A percentile compares a stretch with the other conserved stretches of the same genome.
Evolutionary conservation across 1,140 invertebrate genomes (phyloP).

Genomic region (Antheraea mylitta): DNA sequence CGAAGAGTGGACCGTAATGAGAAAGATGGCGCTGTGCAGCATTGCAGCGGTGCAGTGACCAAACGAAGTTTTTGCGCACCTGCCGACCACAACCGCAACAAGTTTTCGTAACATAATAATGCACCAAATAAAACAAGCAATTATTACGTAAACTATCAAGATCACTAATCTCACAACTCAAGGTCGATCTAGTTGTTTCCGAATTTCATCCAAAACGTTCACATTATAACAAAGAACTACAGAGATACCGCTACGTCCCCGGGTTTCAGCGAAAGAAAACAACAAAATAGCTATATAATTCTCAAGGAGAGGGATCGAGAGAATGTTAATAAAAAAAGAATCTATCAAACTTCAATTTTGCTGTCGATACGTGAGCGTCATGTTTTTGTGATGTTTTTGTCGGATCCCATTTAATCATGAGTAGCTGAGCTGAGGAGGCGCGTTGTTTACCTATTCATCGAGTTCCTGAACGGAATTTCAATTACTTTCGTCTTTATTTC

Average conservation of each 20-base stretch:
- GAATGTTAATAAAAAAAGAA: conserved; percentile 3
- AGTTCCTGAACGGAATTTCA: neutral
- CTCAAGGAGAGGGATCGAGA: neutral
- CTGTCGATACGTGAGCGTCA: neutral
- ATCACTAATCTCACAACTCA: conserved; percentile 26
- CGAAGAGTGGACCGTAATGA: too few relatives aligned
- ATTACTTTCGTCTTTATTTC: neutral
- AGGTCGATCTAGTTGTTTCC: conserved; percentile 26
- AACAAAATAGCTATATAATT: conserved; percentile 1
- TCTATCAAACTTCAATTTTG: conserved; percentile 12
- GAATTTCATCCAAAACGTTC: conserved; percentile 18
- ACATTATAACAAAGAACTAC: neutral
- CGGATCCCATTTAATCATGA: neutral
- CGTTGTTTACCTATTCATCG: neutral
- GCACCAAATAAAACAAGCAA: conserved; percentile 17
- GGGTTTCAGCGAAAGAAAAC: conserved; percentile 23
- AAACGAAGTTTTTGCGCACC: neutral
- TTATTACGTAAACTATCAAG: conserved; percentile 19
- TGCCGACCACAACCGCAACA: neutral
- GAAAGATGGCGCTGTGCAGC: too few relatives aligned
- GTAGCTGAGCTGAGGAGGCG: neutral
- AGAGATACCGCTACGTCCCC: conserved; percentile 1
- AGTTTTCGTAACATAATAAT: conserved; percentile 1
- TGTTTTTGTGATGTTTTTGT: conserved; percentile 1
- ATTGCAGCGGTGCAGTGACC: neutral